A percentile compares a stretch with the other conserved stretches of the same genome.
These are phyloP conservation scores for Streptopelia turtur DNA, from an alignment of 2,797 vertebrate genomes.

Conservation along the genomic window DNA sequence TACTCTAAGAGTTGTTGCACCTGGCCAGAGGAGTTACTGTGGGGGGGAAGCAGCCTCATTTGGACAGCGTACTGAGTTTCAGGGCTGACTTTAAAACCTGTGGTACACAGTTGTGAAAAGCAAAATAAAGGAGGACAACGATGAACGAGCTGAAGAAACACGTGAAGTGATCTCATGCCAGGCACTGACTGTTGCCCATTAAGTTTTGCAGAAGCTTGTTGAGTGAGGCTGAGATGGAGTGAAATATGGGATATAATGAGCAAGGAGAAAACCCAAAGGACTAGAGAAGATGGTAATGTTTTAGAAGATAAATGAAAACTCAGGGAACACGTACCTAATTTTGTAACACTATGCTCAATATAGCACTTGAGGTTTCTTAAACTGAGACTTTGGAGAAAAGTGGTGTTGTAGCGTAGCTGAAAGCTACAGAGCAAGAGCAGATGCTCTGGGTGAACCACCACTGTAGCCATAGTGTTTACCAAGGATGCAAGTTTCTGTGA, in stretches of 20 bases:
- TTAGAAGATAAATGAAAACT: neutral
- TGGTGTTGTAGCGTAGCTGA: neutral
- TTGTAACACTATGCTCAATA: neutral
- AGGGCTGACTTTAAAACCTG: neutral
- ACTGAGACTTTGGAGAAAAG: neutral
- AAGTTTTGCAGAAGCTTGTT: neutral
- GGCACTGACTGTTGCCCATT: neutral
- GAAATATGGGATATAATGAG: neutral
- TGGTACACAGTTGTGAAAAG: neutral
- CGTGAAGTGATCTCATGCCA: neutral
- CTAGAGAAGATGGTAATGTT: neutral
- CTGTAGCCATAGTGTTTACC: neutral
- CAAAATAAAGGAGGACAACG: neutral
- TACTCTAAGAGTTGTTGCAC: neutral
- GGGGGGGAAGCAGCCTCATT: neutral
- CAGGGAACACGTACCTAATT: neutral
- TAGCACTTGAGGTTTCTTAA: neutral
- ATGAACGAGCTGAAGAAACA: neutral
- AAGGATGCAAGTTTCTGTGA: neutral
- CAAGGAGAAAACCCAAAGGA: neutral
- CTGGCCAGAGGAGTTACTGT: neutral
- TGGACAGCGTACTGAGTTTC: neutral
- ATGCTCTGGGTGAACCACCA: neutral
- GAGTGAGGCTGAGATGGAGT: neutral
- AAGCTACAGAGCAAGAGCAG: neutral